Conservation (phyloP, 2,113 vertebrate genomes). For the Apistogramma diplotaenia region DNA sequence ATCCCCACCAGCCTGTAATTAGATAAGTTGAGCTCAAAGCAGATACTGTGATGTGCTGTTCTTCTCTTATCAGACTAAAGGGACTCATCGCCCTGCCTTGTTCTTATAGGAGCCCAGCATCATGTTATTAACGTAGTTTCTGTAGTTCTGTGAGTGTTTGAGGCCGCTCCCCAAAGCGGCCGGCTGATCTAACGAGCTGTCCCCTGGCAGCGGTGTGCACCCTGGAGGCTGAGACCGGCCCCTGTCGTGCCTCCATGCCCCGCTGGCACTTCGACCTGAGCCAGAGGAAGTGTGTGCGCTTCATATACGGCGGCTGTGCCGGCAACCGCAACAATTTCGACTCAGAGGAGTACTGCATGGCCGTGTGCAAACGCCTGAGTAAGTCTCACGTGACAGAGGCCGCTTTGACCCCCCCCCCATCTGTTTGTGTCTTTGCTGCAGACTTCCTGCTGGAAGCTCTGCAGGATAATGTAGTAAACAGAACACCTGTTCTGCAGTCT, state of each 20-base stretch:
- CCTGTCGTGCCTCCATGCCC: conserved; percentile 92
- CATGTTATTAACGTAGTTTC: neutral
- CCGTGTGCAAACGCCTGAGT: conserved; percentile 95
- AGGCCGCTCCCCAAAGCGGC: conserved; percentile 47
- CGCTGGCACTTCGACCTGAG: conserved; percentile 94
- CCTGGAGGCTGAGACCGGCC: conserved; percentile 93
- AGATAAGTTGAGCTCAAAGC: conserved; percentile 8
- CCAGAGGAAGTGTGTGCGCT: conserved; percentile 91
- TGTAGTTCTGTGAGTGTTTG: neutral
- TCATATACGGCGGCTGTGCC: conserved; percentile 96
- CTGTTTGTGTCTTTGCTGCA: conserved; percentile 36
- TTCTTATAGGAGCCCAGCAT: neutral
- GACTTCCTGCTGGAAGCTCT: conserved; percentile 1
- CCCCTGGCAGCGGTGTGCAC: conserved; percentile 90
- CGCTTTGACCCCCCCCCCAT: neutral
- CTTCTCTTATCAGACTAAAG: conserved; percentile 5
- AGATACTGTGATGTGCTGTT: conserved; percentile 5
- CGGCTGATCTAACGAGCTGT: conserved; percentile 63
- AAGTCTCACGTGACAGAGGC: conserved; percentile 78
- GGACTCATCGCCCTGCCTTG: neutral
- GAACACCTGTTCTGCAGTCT: neutral
- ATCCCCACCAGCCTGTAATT: conserved; percentile 8
- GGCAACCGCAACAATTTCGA: conserved; percentile 99
- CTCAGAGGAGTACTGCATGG: conserved; percentile 97
- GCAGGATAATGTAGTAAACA: neutral